Base-by-base conservation (phyloP, 2,113 vertebrate genomes). In the Opisthocomus hoazin region DNA sequence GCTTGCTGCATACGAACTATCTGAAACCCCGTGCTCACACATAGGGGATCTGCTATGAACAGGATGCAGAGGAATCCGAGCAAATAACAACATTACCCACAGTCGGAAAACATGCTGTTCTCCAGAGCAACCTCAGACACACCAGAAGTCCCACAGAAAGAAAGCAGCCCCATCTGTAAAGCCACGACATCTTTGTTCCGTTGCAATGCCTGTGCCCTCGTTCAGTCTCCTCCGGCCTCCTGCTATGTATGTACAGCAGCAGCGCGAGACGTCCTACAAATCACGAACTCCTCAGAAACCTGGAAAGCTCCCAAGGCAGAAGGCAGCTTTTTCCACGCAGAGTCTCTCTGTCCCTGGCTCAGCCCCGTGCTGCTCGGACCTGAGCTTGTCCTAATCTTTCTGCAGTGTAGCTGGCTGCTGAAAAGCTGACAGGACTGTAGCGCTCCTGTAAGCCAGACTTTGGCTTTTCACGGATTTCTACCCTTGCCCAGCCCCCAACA, bases 231-330 rank as follows among this genome's bases (percentile, higher is more conserved):
- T 79, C 4, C 2, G 23, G 34, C 19, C 54, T 96, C n/a, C 68
- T 81, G 43, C n/a, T 78, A 5, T 30, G 26, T 45, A n/a, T n/a
- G 64, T 71, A 76, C 32, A 78, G 60, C 30, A 82, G 39, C 27
- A 64, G 29, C 0, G 0, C 18, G 21, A 6, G 3, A 34, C 0
- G 0, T 57, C 54, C 46, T 74, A 2, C 4, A 4, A 81, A n/a
- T 26, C 54, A 64, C 15, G 36, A 66, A 79, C 32, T 84, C 51
- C 37, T 58, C 56, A 3, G 3, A 86, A 96, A 69, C 26, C 32
- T 84, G 46, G 43, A 43, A 74, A 56, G 15, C 48, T 74, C 30
- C 79, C 34, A 53, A 61, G 58, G 53, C 29, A 76, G 66, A 84
- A 53, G 87, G 11, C 20, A 66, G 7, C 5, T 74, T 82, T 80